Evolutionary conservation across 2,113 vertebrate species (phyloP), one percentile per base, ranked within the genome.

Genomic region (Ammodytes dubius): DNA sequence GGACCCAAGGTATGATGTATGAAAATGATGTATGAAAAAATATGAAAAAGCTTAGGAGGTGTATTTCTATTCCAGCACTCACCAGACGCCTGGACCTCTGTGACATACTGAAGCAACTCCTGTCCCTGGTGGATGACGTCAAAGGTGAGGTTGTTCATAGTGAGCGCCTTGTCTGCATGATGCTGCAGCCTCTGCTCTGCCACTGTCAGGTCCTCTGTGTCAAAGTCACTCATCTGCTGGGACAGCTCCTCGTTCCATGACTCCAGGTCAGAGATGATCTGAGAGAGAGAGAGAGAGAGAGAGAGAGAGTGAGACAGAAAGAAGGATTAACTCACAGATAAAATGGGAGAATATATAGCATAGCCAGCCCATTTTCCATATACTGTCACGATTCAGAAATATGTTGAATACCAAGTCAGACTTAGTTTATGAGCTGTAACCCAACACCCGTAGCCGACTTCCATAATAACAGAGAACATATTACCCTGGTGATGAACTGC

Each of bases 81-180:
- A 99, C 99, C 99, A 6, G 98, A 99, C 0, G 97, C 96, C 90
- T 99, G 99, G 69, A 99, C 99, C 89, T 99, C 99, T 4, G 97
- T 99, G 94, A 99, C 99, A 68, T 97, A 99, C 92, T 99, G 99
- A 73, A 99, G 84, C 68, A 99, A 93, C 92, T 99, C 99, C 81
- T 99, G 99, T 17, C 99, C 99, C 94, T 99, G 99, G 93, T 99
- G 99, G 88, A 99, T 98, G 92, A 99, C 98, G 59, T 99, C 98
- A 42, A 99, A 99, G 73, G 98, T 99, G 87, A 99, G 93, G 94
- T 99, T 99, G 93, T 99, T 99, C 97, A 99, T 99, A 70, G 98
- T 99, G 40, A 99, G 92, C 5, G 98, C 97, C 94, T 99, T 99
- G 95, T 99, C 99, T 0, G 99, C 98, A 39, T 99, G 99, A 86